phyloP scores from a whole-genome alignment of 2,797 vertebrate species.

The Peromyscus nudipes region DNA sequence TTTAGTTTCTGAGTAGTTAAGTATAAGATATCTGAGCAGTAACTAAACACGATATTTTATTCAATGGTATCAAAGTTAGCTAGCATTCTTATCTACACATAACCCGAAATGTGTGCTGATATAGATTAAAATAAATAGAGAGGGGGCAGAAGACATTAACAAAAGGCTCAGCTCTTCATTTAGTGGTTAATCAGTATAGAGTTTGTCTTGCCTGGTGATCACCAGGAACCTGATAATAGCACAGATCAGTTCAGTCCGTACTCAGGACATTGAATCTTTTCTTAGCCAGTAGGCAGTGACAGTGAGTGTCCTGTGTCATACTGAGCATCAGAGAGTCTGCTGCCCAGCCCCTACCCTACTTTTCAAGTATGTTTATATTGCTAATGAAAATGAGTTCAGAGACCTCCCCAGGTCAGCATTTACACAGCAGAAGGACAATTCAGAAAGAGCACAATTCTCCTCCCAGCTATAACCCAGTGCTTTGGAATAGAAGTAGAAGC shows the following conservation, averaged over 20 bases:
- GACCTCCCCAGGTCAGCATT: constrained; percentile 62
- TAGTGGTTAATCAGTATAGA: constrained; percentile 33
- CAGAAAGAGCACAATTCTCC: constrained; percentile 56
- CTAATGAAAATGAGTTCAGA: constrained; percentile 79
- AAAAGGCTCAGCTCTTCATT: background rate
- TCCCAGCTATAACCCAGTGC: constrained; percentile 30
- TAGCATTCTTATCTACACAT: background rate
- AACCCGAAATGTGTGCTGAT: background rate
- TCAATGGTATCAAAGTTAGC: background rate
- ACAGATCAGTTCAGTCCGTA: background rate
- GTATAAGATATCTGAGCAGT: background rate
- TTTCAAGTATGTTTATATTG: constrained; percentile 67
- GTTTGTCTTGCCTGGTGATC: background rate
- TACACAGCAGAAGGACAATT: constrained; percentile 69
- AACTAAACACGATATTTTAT: background rate
- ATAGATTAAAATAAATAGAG: background rate
- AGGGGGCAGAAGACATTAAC: background rate
- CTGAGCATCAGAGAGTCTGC: constrained; percentile 61
- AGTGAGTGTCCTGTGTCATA: constrained; percentile 6
- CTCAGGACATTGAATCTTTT: constrained; percentile 51
- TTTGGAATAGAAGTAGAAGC: constrained; percentile 56
- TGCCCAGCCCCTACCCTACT: background rate
- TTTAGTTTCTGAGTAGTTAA: constrained; percentile 32
- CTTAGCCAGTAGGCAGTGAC: constrained; percentile 27
- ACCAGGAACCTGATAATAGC: background rate